Evolutionary conservation across 2,113 vertebrate species (phyloP).

Genomic region (Antennarius striatus): DNA sequence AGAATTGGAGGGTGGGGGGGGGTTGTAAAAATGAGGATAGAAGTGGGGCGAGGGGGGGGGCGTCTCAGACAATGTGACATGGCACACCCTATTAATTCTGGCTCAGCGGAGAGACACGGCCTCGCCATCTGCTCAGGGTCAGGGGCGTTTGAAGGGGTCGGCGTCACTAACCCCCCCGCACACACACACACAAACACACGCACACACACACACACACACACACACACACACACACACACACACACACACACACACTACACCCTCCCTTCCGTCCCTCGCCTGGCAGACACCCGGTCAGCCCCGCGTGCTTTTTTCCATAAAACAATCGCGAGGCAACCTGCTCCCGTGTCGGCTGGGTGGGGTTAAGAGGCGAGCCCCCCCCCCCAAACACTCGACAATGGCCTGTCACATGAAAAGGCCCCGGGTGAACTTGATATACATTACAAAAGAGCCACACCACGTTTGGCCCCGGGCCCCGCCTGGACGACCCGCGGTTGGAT

Average conservation of each 20-base stretch:
- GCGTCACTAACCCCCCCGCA: slow-evolving; percentile 66
- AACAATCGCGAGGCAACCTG: slow-evolving; percentile 85
- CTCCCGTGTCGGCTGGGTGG: slow-evolving; percentile 74
- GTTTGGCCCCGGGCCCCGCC: slow-evolving; percentile 46
- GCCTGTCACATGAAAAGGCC: slow-evolving; percentile 82
- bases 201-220: slow-evolving; percentile 28
- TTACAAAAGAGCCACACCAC: slow-evolving; percentile 82
- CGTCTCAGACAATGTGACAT: slow-evolving; percentile 87
- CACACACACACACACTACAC: slow-evolving; percentile 29
- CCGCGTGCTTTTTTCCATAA: slow-evolving; percentile 80
- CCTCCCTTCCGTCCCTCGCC: slow-evolving; percentile 58
- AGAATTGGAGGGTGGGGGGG: not conserved
- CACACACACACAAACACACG: not conserved
- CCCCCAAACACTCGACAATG: slow-evolving; percentile 65
- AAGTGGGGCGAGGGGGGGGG: slow-evolving; percentile 24
- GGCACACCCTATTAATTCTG: slow-evolving; percentile 91
- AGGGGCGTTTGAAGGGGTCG: slow-evolving; percentile 84
- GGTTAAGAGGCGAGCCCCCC: slow-evolving; percentile 59
- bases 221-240: slow-evolving; percentile 26
- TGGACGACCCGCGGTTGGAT: slow-evolving; percentile 57
- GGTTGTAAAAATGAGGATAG: slow-evolving; percentile 40
- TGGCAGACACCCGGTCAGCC: slow-evolving; percentile 78
- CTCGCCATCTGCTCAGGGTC: slow-evolving; percentile 88
- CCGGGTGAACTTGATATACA: slow-evolving; percentile 82
- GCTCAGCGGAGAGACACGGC: slow-evolving; percentile 85